These are phyloP conservation scores for Noctilio leporinus DNA, from an alignment of 2,113 vertebrate species.

Conservation along the genomic window DNA sequence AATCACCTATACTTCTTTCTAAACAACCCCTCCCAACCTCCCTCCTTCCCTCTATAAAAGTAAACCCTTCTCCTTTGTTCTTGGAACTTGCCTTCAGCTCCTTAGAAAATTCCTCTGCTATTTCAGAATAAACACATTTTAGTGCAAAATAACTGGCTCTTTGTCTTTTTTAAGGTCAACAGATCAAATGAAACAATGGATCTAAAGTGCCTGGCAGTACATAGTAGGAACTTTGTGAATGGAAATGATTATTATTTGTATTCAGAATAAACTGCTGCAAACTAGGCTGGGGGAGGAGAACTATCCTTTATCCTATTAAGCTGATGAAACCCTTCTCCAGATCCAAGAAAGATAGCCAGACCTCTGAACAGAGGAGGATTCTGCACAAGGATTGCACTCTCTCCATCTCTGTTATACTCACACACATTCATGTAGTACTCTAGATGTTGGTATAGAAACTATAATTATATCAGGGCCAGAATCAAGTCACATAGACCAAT, in stretches of 20 bases:
- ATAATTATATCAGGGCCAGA: neutral
- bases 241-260: neutral
- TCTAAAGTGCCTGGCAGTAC: neutral
- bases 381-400: neutral
- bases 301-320: neutral
- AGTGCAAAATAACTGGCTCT: neutral
- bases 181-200: constrained; percentile 10
- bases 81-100: neutral
- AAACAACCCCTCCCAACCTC: neutral
- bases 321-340: neutral
- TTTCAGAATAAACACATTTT: neutral
- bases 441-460: neutral
- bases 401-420: neutral
- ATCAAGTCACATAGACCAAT: neutral
- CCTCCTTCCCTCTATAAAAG: neutral
- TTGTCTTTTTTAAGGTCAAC: neutral
- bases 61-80: neutral
- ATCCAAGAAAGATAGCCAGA: neutral
- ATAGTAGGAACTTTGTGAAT: neutral
- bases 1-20: neutral
- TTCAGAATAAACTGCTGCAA: neutral
- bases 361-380: neutral
- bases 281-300: neutral
- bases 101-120: neutral
- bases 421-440: neutral